A percentile compares a stretch with the other conserved stretches of the same genome.
Evolutionary conservation across 2,888 invertebrate genomes (phyloP).

Genomic region (Mellilla xanthometata): DNA sequence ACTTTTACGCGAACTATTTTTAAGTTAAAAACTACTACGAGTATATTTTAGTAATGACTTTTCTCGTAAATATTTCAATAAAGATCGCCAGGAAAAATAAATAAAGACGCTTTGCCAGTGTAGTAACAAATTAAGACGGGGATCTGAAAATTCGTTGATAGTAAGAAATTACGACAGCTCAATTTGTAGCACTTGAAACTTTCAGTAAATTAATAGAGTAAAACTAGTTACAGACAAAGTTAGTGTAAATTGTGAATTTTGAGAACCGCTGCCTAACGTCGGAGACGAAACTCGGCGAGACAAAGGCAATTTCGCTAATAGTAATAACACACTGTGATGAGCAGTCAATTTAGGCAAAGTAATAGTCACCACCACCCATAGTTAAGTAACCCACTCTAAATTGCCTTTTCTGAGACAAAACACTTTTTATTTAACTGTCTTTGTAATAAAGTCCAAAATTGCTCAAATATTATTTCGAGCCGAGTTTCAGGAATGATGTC

Average conservation of each 20-base stretch:
- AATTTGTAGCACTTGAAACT: not conserved
- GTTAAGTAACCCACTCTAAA: not conserved
- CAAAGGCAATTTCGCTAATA: conserved; percentile 15
- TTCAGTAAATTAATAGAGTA: not conserved
- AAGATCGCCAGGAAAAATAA: too few relatives aligned
- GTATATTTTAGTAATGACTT: too few relatives aligned
- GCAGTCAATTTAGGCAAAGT: conserved; percentile 12
- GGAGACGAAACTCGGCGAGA: conserved; percentile 8
- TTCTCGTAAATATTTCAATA: too few relatives aligned
- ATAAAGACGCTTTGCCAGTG: too few relatives aligned
- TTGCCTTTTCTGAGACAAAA: too few relatives aligned
- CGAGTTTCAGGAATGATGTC: too few relatives aligned
- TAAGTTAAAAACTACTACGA: too few relatives aligned
- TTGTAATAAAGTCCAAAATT: not conserved
- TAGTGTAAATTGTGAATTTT: not conserved
- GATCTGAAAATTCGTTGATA: not conserved
- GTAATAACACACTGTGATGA: conserved; percentile 21
- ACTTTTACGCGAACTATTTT: too few relatives aligned
- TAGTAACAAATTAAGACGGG: too few relatives aligned
- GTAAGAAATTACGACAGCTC: not conserved
- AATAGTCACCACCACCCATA: conserved; percentile 3
- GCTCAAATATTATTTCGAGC: not conserved
- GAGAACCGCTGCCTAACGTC: conserved; percentile 8
- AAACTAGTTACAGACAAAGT: not conserved
- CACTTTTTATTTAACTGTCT: not conserved